Evolutionary conservation across 1,140 invertebrate genomes (phyloP), one percentile per base, ranked within the genome.

Genomic region (Limonius californicus): DNA sequence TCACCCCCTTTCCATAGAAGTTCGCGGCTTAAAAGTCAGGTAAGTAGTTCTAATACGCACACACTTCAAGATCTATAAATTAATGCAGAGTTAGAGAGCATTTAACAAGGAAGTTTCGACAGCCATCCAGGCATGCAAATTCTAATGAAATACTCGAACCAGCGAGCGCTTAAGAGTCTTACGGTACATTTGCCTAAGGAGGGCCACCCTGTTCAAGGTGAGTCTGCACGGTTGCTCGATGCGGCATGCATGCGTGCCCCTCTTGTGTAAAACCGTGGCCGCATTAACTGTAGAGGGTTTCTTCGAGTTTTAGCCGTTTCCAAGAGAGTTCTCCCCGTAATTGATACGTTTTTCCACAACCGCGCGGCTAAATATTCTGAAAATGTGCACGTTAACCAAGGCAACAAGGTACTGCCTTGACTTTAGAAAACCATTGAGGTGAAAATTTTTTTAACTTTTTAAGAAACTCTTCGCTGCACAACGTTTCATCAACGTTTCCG

Each of bases 181-280:
- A 66, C 65, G 65, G 21, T 66, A 66, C 65, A 66, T 66, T 66
- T 66, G 61, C 54, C 21, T 66, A 66, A 66, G 61, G 58, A 63
- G 65, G 63, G 16, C 42, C 42, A 50, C 45, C 45, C 16, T 50
- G 45, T 50, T 50, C 45, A 63, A 66, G 65, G 65, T 59, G 23
- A 47, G 23, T 55, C 57, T 60, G 64, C 61, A 45, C 60, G 47
- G 61, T 23, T 62, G 61, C 55, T 63, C 47, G 7, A 8, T 50
- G 14, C 19, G 54, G 23, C 11, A 23, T 55, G 54, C 57, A 66
- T 66, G 60, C 64, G 47, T 66, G 56, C 61, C 60, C 32, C 60
- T 47, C 55, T 65, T 61, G 23, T 64, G 16, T 50, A 50, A 50
- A 50, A 50, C 45, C 35, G 35, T 39, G 8, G 35, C n/a, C 35